These are phyloP conservation scores for Coptodon bakossiorum DNA, from an alignment of 2,113 vertebrate genomes.

Conservation along the genomic window DNA sequence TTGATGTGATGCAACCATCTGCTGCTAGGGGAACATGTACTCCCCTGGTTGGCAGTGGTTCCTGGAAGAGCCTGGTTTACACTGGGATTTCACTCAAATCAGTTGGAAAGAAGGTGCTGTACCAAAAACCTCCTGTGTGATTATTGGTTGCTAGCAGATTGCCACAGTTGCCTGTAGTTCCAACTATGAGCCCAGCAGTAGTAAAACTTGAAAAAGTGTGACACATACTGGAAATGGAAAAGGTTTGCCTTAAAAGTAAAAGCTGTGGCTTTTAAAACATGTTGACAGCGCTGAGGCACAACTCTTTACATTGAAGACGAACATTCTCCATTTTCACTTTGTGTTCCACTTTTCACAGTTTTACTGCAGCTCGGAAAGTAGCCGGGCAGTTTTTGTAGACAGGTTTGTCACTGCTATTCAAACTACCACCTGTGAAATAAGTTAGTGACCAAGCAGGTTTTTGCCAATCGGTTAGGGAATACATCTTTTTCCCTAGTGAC, in stretches of 20 bases:
- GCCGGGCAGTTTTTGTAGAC: neutral
- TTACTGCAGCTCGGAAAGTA: neutral
- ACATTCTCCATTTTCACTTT: neutral
- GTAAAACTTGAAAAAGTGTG: neutral
- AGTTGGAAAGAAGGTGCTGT: neutral
- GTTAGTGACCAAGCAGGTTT: neutral
- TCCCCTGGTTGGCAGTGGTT: neutral
- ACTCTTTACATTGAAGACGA: neutral
- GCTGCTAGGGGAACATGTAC: neutral
- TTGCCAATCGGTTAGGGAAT: neutral
- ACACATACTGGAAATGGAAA: neutral
- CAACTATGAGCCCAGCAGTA: neutral
- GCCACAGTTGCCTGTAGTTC: neutral
- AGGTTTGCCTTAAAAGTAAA: neutral
- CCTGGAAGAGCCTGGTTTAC: neutral
- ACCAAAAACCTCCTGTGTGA: neutral
- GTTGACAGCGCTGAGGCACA: neutral
- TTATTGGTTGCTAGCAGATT: neutral
- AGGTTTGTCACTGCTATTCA: neutral
- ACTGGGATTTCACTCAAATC: neutral
- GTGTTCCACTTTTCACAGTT: neutral
- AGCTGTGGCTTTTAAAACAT: neutral
- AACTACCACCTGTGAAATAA: neutral
- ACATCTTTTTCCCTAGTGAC: neutral
- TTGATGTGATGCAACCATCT: neutral